Evolutionary conservation across 2,113 vertebrate genomes (phyloP), one percentile per base, ranked within the genome.

Genomic region (Australoheros scitulus): DNA sequence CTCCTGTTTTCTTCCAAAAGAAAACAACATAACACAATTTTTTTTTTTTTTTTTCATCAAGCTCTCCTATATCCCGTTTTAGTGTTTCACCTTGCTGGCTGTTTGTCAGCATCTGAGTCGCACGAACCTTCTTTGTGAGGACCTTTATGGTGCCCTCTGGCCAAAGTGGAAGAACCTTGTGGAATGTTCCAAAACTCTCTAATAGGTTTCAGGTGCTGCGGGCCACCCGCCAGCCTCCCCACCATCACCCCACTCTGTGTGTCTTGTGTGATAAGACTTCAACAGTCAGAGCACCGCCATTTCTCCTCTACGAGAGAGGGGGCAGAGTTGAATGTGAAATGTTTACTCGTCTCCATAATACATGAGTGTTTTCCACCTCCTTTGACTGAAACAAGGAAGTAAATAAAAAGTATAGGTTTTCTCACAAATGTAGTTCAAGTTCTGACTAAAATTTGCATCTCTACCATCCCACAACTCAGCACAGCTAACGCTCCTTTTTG

Each of bases 161-260:
- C 92, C 92, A 90, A 90, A 89, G 90, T 89, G 90, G 82, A 91
- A 93, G 95, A 95, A 95, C 94, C 92, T 91, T 93, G 93, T 95
- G 93, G 95, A 96, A 96, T 96, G 95, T 95, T 96, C 93, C 93
- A 92, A 91, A 94, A 88, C 93, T 91, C 92, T 93, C 91, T 96
- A 96, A 96, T 96, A 94, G 92, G 95, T 95, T 96, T 95, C 95
- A 96, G 95, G 95, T 96, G 94, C 94, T 95, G 90, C 83, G 87
- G 94, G 95, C 92, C 93, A 93, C 89, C 63, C 77, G 92, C 94
- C 94, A 94, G 93, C 77, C 85, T 90, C 89, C 90, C 91, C 83
- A 36, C 88, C 82, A 88, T 88, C 77, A 85, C 91, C 87, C 79
- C 61, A 77, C 80, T 87, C 92, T 89, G 86, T 65, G 85, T 92